Evolutionary conservation across 1,140 invertebrate genomes (phyloP).

Genomic region (Xylocopa sonorina): DNA sequence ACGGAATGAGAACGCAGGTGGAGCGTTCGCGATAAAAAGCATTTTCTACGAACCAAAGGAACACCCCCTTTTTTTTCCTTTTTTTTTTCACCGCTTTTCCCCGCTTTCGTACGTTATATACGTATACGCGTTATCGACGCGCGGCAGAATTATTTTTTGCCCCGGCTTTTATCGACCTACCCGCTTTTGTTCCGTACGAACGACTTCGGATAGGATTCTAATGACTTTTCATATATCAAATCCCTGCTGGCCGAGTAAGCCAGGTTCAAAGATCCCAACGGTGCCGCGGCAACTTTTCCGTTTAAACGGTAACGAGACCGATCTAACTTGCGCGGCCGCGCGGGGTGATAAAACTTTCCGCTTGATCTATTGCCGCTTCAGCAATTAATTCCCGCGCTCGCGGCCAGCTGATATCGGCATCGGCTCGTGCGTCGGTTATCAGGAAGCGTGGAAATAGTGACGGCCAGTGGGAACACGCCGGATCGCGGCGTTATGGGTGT

Average conservation of each 20-base stretch:
- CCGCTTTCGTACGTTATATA: neutral
- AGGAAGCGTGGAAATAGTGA: constrained; percentile 47
- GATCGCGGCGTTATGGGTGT: constrained; percentile 37
- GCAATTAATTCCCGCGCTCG: constrained; percentile 48
- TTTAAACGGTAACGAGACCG: neutral
- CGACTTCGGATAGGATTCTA: constrained; percentile 42
- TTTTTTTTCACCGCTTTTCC: neutral
- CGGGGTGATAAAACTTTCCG: constrained; percentile 48
- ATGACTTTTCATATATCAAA: constrained; percentile 39
- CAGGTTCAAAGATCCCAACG: constrained; percentile 38
- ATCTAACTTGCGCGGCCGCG: constrained; percentile 26
- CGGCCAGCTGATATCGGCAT: constrained; percentile 36
- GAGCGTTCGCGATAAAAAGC: constrained; percentile 28
- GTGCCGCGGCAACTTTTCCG: constrained; percentile 36
- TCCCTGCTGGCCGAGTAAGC: neutral
- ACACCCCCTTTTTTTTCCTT: neutral
- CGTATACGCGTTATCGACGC: constrained; percentile 18
- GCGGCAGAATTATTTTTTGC: constrained; percentile 33
- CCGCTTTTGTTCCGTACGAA: constrained; percentile 32
- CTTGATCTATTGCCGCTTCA: constrained; percentile 51
- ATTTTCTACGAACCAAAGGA: constrained; percentile 29
- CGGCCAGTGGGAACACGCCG: constrained; percentile 23
- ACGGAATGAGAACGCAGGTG: neutral
- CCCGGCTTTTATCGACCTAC: constrained; percentile 27
- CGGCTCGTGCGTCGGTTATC: constrained; percentile 43